Conservation (phyloP, 2,888 invertebrate species). For the Rugalucina vietnamica region DNA sequence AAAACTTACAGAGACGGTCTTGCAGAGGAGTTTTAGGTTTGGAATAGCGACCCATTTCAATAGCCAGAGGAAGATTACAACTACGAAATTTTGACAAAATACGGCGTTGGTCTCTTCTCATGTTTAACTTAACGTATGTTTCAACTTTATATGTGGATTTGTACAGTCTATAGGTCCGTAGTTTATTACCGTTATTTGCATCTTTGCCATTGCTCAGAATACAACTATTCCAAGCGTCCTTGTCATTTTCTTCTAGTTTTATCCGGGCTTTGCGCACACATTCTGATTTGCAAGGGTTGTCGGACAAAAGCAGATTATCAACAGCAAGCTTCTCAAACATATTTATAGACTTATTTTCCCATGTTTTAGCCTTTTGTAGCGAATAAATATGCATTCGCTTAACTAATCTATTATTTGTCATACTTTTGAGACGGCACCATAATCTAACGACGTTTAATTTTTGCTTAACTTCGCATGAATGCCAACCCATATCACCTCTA, state of each 20-base stretch:
- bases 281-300: background rate
- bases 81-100: too few relatives aligned
- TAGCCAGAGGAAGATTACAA: background rate
- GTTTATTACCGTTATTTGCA: background rate
- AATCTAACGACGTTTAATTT: too few relatives aligned
- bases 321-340: too few relatives aligned
- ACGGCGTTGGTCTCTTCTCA: background rate
- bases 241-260: too few relatives aligned
- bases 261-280: too few relatives aligned
- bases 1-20: background rate
- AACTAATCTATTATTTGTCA: background rate
- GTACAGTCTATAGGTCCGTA: background rate
- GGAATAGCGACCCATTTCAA: background rate
- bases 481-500: background rate
- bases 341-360: too few relatives aligned
- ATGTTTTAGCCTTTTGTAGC: background rate
- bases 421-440: background rate
- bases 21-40: background rate
- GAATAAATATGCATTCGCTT: background rate
- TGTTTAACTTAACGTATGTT: background rate
- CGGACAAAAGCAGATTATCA: too few relatives aligned
- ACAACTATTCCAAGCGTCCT: too few relatives aligned
- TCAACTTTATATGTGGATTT: background rate
- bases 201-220: too few relatives aligned
- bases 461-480: background rate